These are phyloP conservation scores for Oegoconia quadripuncta DNA, from an alignment of 2,888 invertebrate species.

Conservation along the genomic window DNA sequence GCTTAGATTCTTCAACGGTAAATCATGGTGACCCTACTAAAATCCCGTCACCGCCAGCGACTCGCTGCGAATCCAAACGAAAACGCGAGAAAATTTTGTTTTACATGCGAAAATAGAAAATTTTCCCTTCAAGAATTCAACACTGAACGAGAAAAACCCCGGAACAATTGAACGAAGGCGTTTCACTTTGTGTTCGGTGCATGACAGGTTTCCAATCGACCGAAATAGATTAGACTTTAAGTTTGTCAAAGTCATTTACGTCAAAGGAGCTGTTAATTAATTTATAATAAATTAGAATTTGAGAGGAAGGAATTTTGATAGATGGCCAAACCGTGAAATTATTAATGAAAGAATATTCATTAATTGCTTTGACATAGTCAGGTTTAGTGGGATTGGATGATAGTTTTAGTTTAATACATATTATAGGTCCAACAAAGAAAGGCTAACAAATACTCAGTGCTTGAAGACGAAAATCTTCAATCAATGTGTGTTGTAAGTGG, in stretches of 20 bases:
- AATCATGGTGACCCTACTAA: constrained; percentile 40
- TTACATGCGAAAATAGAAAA: constrained; percentile 72
- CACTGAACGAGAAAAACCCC: constrained; percentile 32
- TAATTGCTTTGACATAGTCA: no score
- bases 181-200: constrained; percentile 33
- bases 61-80: constrained; percentile 58
- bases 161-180: constrained; percentile 34
- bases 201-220: constrained; percentile 60
- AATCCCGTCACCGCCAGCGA: constrained; percentile 67
- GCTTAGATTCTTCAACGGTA: constrained; percentile 11
- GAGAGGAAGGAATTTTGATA: no score
- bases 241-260: constrained; percentile 23
- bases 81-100: constrained; percentile 71
- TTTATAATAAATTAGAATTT: no score
- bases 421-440: no score
- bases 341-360: no score
- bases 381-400: no score
- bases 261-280: no score
- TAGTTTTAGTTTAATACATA: no score
- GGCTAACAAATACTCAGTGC: no score
- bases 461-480: no score
- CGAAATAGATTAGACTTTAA: constrained; percentile 37
- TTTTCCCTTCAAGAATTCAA: constrained; percentile 41
- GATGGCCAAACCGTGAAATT: no score
- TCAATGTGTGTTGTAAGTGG: no score